A percentile compares a stretch with the other conserved stretches of the same genome.
Evolutionary conservation across 1,140 invertebrate species (phyloP).

Genomic region (Parasteatoda tepidariorum): DNA sequence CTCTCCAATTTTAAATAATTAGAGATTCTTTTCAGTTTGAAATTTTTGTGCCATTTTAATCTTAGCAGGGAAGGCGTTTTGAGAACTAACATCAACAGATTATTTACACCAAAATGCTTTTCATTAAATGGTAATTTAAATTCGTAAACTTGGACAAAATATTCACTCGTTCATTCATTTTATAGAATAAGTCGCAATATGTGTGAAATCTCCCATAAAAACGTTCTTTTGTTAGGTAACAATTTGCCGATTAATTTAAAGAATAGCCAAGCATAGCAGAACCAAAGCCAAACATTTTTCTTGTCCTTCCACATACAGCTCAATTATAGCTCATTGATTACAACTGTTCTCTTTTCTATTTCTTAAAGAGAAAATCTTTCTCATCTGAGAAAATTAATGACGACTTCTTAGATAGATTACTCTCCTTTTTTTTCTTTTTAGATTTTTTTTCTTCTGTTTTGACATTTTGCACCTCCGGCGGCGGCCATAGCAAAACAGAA

Average conservation of each 20-base stretch:
- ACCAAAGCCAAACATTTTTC: neutral
- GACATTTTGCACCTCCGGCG: conserved; percentile 13
- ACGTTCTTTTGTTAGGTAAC: too few relatives aligned
- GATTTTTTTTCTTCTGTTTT: conserved; percentile 26
- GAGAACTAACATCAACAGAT: too few relatives aligned
- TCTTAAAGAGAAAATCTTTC: conserved; percentile 29
- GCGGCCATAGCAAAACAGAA: conserved; percentile 28
- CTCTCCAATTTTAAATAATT: too few relatives aligned
- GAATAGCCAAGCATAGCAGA: neutral
- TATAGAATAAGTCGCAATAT: too few relatives aligned
- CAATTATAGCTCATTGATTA: conserved; percentile 33
- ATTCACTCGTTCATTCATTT: too few relatives aligned
- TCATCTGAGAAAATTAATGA: conserved; percentile 41
- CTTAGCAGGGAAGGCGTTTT: too few relatives aligned
- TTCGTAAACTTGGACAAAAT: too few relatives aligned
- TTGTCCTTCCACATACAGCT: conserved; percentile 32
- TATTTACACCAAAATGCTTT: too few relatives aligned
- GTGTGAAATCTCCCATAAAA: too few relatives aligned
- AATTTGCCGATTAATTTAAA: neutral
- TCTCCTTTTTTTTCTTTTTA: neutral
- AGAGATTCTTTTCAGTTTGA: too few relatives aligned
- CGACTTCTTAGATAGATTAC: conserved; percentile 43
- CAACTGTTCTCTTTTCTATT: neutral
- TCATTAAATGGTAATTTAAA: too few relatives aligned
- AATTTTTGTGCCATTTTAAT: too few relatives aligned